These are phyloP conservation scores for Pteria penguin DNA, from an alignment of 2,888 invertebrate species.

Conservation along the genomic window DNA sequence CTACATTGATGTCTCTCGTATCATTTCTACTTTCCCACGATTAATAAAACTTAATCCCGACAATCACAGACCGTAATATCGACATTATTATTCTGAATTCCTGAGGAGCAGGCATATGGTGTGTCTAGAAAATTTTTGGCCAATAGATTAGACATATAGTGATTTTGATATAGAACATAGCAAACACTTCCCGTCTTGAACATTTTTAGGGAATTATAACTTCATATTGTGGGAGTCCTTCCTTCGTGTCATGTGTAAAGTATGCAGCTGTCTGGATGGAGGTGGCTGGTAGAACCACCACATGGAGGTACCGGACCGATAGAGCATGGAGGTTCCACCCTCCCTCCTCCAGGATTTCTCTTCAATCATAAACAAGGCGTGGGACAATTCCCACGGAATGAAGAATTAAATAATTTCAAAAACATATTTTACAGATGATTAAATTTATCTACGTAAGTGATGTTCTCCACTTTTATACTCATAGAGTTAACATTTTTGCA, in stretches of 20 bases:
- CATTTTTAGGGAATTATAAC: background rate
- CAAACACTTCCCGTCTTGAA: background rate
- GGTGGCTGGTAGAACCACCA: background rate
- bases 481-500: too few species aligned
- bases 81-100: too few species aligned
- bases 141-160: background rate
- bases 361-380: too few species aligned
- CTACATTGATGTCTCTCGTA: too few species aligned
- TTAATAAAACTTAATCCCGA: too few species aligned
- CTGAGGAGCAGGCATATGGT: background rate
- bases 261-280: background rate
- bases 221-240: background rate
- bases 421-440: too few species aligned
- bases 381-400: too few species aligned
- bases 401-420: too few species aligned
- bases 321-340: background rate
- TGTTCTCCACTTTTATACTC: too few species aligned
- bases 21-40: too few species aligned
- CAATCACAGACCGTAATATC: too few species aligned
- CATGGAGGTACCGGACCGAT: background rate
- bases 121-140: background rate
- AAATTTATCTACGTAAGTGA: too few species aligned
- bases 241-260: background rate
- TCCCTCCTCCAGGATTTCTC: background rate
- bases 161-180: background rate